Conservation (phyloP, 2,888 invertebrate species). For the Meghimatium bilineatum region DNA sequence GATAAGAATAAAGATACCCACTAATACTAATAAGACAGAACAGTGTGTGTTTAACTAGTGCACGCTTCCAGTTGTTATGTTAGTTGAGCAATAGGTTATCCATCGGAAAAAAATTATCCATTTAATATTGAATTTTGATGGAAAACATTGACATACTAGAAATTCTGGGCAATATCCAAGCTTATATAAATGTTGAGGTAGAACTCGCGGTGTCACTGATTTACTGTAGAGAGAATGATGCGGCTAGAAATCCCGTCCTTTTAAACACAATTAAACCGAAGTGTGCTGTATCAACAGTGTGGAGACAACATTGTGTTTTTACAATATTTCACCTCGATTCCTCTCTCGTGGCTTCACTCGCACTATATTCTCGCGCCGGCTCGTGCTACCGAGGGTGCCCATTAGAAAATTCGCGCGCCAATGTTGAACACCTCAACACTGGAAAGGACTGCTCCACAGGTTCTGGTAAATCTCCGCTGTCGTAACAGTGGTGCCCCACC, state of each 20-base stretch:
- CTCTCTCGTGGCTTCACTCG: background rate
- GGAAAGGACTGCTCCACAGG: background rate
- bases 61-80: too few species aligned
- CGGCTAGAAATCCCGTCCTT: background rate
- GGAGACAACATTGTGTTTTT: background rate
- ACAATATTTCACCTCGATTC: background rate
- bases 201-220: background rate
- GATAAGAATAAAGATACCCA: too few species aligned
- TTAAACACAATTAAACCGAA: background rate
- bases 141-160: too few species aligned
- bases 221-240: background rate
- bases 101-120: too few species aligned
- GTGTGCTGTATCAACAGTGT: background rate
- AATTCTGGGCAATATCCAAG: too few species aligned
- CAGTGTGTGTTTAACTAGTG: too few species aligned
- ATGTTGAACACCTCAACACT: background rate
- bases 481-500: too few species aligned
- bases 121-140: too few species aligned
- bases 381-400: background rate
- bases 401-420: background rate
- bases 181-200: too few species aligned
- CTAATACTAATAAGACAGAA: too few species aligned
- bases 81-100: too few species aligned
- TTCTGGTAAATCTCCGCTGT: background rate
- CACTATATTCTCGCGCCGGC: background rate